A percentile compares a stretch with the other conserved stretches of the same genome.
Evolutionary conservation across 2,113 vertebrate genomes (phyloP).

Genomic region (Myodes glareolus): DNA sequence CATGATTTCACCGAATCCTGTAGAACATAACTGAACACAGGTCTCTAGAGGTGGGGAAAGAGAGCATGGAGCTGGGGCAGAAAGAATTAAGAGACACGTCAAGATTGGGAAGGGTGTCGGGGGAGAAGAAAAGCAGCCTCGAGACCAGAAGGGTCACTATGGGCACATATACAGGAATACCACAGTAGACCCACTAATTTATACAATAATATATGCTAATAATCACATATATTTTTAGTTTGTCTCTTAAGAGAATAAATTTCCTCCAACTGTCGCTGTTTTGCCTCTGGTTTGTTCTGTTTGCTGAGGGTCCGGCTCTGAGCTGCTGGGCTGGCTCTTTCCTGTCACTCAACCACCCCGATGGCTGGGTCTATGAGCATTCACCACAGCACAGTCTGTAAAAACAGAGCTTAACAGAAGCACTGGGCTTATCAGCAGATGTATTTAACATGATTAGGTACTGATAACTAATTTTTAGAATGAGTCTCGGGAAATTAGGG

Average conservation of each 20-base stretch:
- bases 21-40: background rate
- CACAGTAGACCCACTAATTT: too few species aligned
- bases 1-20: background rate
- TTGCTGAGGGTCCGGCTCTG: background rate
- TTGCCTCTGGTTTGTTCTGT: background rate
- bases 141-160: background rate
- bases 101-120: background rate
- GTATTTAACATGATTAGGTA: conserved; percentile 42
- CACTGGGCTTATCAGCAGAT: background rate
- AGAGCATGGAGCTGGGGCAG: background rate
- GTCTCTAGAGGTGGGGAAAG: background rate
- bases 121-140: background rate
- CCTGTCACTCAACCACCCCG: background rate
- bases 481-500: conserved; percentile 14
- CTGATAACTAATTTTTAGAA: conserved; percentile 3
- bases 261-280: background rate
- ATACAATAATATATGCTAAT: background rate
- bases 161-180: background rate
- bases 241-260: conserved; percentile 10
- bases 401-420: background rate
- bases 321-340: background rate
- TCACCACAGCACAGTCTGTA: background rate
- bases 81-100: background rate
- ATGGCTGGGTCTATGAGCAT: background rate
- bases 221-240: background rate